Percentiles rank a stretch among this genome's conserved stretches.
phyloP scores from a whole-genome alignment of 1,140 invertebrate species.

The Zophobas atratus region DNA sequence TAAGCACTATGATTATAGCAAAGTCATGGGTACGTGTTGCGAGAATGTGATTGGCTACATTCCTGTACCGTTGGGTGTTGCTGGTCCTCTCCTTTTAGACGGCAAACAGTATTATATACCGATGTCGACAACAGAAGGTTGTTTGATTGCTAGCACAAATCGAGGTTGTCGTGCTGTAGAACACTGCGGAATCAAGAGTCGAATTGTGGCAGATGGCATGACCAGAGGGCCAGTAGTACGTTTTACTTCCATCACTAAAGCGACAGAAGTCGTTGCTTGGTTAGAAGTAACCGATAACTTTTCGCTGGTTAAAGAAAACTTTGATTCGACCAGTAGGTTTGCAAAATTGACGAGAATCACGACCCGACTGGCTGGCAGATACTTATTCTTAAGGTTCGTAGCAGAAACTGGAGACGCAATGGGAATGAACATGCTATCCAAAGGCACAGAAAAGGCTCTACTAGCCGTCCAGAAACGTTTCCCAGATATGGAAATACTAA shows the following conservation, averaged over 20 bases:
- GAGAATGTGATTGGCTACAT: conserved; percentile 99
- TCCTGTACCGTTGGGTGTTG: conserved; percentile 92
- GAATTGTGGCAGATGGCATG: conserved; percentile 94
- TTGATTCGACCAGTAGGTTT: conserved; percentile 91
- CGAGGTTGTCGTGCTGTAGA: conserved; percentile 90
- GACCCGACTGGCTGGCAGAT: conserved; percentile 86
- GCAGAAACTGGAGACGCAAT: conserved; percentile 98
- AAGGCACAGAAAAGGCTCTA: conserved; percentile 91
- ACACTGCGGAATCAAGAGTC: conserved; percentile 82
- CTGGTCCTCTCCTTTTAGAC: conserved; percentile 92
- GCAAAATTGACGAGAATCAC: conserved; percentile 86
- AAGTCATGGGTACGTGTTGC: conserved; percentile 93
- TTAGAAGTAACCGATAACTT: conserved; percentile 86
- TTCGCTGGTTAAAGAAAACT: conserved; percentile 82
- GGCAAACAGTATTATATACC: conserved; percentile 88
- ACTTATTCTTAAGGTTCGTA: conserved; percentile 93
- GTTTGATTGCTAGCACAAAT: conserved; percentile 96
- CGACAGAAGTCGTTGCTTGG: conserved; percentile 88
- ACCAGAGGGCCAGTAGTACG: conserved; percentile 94
- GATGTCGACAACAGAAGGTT: conserved; percentile 99
- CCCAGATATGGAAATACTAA: conserved; percentile 92
- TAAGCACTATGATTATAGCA: conserved; percentile 88
- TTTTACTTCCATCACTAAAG: conserved; percentile 84
- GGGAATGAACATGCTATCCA: conserved; percentile 99
- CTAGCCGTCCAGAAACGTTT: conserved; percentile 81